Base-by-base conservation (phyloP, 2,888 invertebrate genomes). In the Hypercompe scribonia region DNA sequence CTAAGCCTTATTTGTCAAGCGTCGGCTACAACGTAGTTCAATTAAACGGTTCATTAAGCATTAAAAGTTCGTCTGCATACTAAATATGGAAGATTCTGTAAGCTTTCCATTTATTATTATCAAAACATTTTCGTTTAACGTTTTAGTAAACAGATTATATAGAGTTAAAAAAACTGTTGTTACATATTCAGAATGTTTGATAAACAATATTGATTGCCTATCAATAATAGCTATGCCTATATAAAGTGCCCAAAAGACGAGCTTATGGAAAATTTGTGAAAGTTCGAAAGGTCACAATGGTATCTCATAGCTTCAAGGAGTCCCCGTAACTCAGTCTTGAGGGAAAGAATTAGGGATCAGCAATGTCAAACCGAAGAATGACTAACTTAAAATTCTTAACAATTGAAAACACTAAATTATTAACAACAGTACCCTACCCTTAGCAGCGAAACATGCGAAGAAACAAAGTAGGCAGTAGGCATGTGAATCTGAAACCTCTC, bases 1-100 rank as follows among this genome's bases (percentile, higher is more conserved):
- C 36, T 28, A 18, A 24, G 5, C 71, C 66, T 69, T 74, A 83
- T 58, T n/a, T 46, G 70, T 76, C 74, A 75, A 72, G 71, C 42
- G 68, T 61, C 21, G 39, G 33, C 58, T 58, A 66, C 24, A 58
- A 58, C 42, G 64, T 68, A 75, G 80, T 80, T 80, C 81, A 73
- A 85, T 84, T 85, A 78, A 73, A 76, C 89, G 86, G 85, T 86
- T 82, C 87, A 87, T 81, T 80, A 75, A 78, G 76, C 87, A 87
- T 68, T 77, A 72, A 68, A 33, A 68, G 74, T 72, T 77, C 70
- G 81, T 81, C 80, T 84, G 85, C 76, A 84, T 86, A 87, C 64
- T 80, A 79, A 85, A 80, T 78, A 76, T 36, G 70, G 63, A 70
- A 70, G 66, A 65, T 72, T 73, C 42, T 61, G 54, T 72, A 76